A percentile compares a stretch with the other conserved stretches of the same genome.
Evolutionary conservation across 2,113 vertebrate genomes (phyloP).

Genomic region (Sylvia atricapilla): DNA sequence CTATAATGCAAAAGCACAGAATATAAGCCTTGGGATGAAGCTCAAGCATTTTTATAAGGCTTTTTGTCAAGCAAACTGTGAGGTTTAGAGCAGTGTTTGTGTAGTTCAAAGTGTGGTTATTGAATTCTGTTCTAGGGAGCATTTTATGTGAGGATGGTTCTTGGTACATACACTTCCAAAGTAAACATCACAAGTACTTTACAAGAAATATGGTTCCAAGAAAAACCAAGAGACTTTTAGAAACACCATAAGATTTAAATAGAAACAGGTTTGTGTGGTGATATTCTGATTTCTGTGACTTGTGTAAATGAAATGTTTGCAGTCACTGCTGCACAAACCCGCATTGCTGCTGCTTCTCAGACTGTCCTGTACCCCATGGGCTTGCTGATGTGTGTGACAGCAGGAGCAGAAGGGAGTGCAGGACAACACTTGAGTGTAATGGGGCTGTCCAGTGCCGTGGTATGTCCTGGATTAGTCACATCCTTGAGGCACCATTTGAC

Average conservation of each 20-base stretch:
- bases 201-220: not conserved
- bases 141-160: not conserved
- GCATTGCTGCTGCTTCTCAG: not conserved
- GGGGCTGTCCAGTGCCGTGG: not conserved
- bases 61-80: not conserved
- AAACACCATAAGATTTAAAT: not conserved
- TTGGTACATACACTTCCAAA: not conserved
- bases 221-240: not conserved
- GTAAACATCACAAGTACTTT: not conserved
- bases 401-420: not conserved
- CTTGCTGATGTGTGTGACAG: not conserved
- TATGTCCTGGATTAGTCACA: not conserved
- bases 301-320: not conserved
- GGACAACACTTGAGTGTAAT: not conserved
- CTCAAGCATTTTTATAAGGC: not conserved
- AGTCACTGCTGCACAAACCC: not conserved
- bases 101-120: not conserved
- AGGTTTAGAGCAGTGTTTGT: not conserved
- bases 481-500: not conserved
- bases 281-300: not conserved
- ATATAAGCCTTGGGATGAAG: not conserved
- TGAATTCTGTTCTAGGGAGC: not conserved
- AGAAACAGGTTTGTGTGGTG: not conserved
- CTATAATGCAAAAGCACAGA: not conserved
- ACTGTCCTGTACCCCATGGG: fast-evolving